A percentile compares a stretch with the other conserved stretches of the same genome.
Evolutionary conservation across 2,113 vertebrate genomes (phyloP).

Genomic region (Mus spicilegus): DNA sequence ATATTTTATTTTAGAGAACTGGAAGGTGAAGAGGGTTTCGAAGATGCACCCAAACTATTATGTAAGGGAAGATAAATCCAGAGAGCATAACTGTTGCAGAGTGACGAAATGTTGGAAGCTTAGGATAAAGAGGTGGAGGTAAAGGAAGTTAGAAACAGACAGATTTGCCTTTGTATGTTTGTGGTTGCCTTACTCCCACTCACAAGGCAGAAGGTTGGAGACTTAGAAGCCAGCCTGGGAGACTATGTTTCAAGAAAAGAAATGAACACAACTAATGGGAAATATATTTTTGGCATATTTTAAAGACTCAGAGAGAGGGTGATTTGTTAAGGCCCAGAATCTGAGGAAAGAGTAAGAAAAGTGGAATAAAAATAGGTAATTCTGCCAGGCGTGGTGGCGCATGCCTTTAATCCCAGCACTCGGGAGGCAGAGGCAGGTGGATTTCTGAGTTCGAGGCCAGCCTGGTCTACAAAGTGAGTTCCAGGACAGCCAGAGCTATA

Average conservation of each 20-base stretch:
- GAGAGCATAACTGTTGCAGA: background rate
- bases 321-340: background rate
- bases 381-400: background rate
- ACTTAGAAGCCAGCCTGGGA: background rate
- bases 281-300: background rate
- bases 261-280: background rate
- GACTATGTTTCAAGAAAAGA: background rate
- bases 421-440: too few species aligned
- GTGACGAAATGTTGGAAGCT: background rate
- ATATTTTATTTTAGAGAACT: background rate
- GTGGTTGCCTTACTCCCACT: background rate
- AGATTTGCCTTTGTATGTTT: background rate
- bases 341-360: background rate
- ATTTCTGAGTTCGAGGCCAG: too few species aligned
- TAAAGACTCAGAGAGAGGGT: background rate
- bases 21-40: background rate
- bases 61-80: background rate
- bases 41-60: background rate
- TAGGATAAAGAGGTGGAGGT: background rate
- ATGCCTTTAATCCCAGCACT: too few species aligned
- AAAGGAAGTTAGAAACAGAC: background rate
- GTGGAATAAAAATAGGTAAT: background rate
- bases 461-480: too few species aligned
- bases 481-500: too few species aligned
- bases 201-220: background rate